Base-by-base conservation (phyloP, 2,888 invertebrate genomes). In the Eulithis testata region DNA sequence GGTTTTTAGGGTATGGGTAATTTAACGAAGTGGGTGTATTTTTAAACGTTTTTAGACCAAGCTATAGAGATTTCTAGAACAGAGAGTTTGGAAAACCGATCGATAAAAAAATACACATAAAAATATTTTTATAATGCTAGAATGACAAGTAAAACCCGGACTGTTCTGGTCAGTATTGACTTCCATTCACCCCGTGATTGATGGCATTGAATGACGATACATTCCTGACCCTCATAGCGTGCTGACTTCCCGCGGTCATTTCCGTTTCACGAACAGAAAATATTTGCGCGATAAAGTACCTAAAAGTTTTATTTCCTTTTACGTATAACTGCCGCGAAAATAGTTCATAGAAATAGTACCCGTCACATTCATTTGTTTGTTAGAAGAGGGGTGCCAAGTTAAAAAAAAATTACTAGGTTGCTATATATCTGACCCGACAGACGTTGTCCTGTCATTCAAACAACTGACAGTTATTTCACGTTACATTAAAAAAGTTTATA, bases 171-270 rank as follows among this genome's bases (percentile, higher is more conserved):
- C 69, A 69, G 68, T 68, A 71, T 73, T 69, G 71, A 69, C 67
- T 66, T 61, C 57, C 43, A 64, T 68, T 57, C 62, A 58, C 56
- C 11, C 12, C 27, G 61, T 71, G 73, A 73, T 73, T 70, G 73
- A 73, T 73, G 58, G 37, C 36, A 63, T 58, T 59, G 58, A 51
- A 71, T 73, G 73, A 73, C 70, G 66, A 62, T 70, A 72, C 71
- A 65, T 9, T 67, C 53, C 65, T 61, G 63, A 65, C 61, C 69
- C 65, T 57, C 54, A 50, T 27, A 50, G 54, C 31, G 63, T 56
- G 57, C 60, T 60, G 67, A 57, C 60, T 63, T 45, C 40, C 50
- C 52, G 62, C 50, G 12, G 43, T 50, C 50, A n/a, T 57, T 61
- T 67, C 44, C 56, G 52, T 52, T 11, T 45, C 44, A 7, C 27